phyloP scores from a whole-genome alignment of 2,113 vertebrate genomes.

The Gnathonemus echidnorhynchus region DNA sequence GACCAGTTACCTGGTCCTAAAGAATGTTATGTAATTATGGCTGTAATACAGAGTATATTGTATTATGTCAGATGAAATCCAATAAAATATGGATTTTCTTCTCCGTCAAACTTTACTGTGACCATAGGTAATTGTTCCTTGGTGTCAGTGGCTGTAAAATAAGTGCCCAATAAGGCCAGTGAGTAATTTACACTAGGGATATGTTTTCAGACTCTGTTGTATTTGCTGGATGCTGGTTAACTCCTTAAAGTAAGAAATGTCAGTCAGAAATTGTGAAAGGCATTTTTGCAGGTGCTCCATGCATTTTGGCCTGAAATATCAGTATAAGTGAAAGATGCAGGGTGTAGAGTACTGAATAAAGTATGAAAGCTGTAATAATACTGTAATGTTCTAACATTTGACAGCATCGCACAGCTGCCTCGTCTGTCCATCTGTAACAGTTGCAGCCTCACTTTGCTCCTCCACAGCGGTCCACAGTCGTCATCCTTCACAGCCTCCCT shows the following conservation, averaged over 20 bases:
- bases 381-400: not conserved
- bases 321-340: not conserved
- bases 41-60: not conserved
- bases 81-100: not conserved
- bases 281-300: not conserved
- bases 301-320: not conserved
- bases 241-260: not conserved
- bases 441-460: not conserved
- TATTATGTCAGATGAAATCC: not conserved
- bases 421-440: not conserved
- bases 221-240: not conserved
- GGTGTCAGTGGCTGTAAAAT: not conserved
- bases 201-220: not conserved
- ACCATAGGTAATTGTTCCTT: conserved; percentile 3
- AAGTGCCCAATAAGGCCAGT: not conserved
- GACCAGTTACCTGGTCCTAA: not conserved
- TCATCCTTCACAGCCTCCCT: conserved; percentile 41
- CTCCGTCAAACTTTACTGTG: not conserved
- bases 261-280: not conserved
- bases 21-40: not conserved
- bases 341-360: not conserved
- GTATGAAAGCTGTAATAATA: not conserved
- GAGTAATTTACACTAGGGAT: not conserved
- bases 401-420: not conserved
- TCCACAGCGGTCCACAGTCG: conserved; percentile 53